Base-by-base conservation (phyloP, 2,888 invertebrate genomes). In the Andrena dorsata region DNA sequence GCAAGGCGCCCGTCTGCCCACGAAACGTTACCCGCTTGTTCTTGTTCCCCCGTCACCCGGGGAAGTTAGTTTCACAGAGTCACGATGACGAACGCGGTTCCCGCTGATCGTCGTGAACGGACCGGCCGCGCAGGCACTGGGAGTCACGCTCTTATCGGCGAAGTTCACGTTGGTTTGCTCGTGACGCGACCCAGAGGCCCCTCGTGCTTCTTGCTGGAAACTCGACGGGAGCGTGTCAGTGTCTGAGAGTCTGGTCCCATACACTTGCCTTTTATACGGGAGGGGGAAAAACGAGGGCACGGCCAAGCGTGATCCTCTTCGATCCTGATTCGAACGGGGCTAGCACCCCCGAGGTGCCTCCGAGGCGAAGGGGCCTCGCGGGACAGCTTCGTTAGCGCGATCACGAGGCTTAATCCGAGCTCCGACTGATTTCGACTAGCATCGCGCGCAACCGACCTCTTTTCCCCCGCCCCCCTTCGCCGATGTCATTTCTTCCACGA, bases 401-500 rank as follows among this genome's bases (percentile, higher is more conserved):
- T 82, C 77, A 72, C 58, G 64, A 82, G 75, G 53, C 82, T 77
- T 83, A 83, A 83, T 83, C 83, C 83, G 75, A 75, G 71, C 78
- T 82, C 83, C 83, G 77, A 75, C 77, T 82, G 83, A 83, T 78
- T 83, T 75, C 77, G 78, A 77, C 71, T 66, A 35, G 63, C 71
- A 64, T 68, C 81, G 71, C 53, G 64, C 63, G 35, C 58, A 20
- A 53, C 53, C 70, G 76, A 81, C 69, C 73, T 73, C 74, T 70
- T 81, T 66, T 16, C 23, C 16, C 49, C 41, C n/a, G n/a, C 16
- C 16, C 30, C 16, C 16, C 28, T 53, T 56, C 70, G 26, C 56
- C 71, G 71, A 83, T 80, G 82, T 80, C 78, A 64, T 87, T 86
- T 86, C 86, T 87, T 86, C 82, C 56, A 80, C 72, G 64, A 61